These are phyloP conservation scores for Oncorhynchus masou DNA, from an alignment of 2,113 vertebrate genomes.

Conservation along the genomic window DNA sequence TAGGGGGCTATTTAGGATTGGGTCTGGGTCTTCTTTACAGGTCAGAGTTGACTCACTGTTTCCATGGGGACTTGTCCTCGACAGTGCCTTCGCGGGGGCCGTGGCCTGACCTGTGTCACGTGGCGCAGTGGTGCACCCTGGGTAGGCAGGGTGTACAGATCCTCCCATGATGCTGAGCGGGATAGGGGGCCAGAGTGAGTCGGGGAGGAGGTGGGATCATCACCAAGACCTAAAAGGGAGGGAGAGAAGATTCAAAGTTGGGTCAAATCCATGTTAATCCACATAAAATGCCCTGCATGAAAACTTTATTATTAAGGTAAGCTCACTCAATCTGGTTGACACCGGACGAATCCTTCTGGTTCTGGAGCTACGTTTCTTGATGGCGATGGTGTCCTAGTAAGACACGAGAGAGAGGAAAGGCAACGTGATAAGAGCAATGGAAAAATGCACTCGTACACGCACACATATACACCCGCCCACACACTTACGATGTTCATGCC, in stretches of 20 bases:
- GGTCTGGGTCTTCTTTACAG: not conserved
- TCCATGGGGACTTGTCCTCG: slow-evolving; percentile 69
- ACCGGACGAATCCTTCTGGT: slow-evolving; percentile 86
- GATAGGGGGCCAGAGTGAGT: slow-evolving; percentile 73
- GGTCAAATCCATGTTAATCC: not conserved
- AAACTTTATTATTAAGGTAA: not conserved
- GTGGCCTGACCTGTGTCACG: slow-evolving; percentile 83
- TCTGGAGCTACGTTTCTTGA: slow-evolving; percentile 84
- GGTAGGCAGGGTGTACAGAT: slow-evolving; percentile 83
- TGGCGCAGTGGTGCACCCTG: slow-evolving; percentile 85
- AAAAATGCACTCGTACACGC: slow-evolving; percentile 1
- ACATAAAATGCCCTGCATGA: not conserved
- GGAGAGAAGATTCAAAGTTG: not conserved
- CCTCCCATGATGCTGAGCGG: slow-evolving; percentile 84
- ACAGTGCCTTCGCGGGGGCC: slow-evolving; percentile 78
- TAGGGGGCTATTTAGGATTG: too few relatives aligned
- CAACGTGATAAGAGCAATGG: not conserved
- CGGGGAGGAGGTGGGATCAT: slow-evolving; percentile 71
- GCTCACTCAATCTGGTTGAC: slow-evolving; percentile 87
- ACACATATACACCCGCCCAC: not conserved
- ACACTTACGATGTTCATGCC: slow-evolving; percentile 72
- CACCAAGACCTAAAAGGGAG: slow-evolving; percentile 60
- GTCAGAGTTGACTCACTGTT: slow-evolving; percentile 56
- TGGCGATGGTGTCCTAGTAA: slow-evolving; percentile 86
- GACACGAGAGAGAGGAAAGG: not conserved